A percentile compares a stretch with the other conserved stretches of the same genome.
phyloP scores from a whole-genome alignment of 2,797 vertebrate species.

The Rhabdomys pumilio region DNA sequence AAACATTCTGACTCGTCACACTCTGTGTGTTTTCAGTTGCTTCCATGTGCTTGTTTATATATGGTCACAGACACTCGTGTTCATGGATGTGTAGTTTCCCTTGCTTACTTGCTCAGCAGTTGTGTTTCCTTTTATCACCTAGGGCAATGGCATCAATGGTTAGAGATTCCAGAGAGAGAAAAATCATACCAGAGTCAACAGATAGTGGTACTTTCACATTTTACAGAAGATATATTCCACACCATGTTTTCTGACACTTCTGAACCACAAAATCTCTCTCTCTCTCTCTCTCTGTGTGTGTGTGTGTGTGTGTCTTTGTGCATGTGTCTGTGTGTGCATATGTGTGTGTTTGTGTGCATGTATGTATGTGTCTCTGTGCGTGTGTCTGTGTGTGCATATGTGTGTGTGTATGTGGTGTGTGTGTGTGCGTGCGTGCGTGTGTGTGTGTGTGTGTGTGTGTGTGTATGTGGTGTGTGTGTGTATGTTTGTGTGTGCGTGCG shows the following conservation, averaged over 20 bases:
- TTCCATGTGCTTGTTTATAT: neutral
- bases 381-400: no score
- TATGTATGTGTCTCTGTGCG: no score
- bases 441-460: neutral
- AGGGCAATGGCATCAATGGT: neutral
- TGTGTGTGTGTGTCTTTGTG: neutral
- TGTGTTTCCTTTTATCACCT: constrained; percentile 28
- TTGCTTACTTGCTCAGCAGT: neutral
- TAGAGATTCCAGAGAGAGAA: constrained; percentile 37
- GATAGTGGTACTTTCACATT: neutral
- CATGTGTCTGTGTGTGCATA: no score
- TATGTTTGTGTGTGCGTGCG: no score
- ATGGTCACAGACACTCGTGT: fast-evolving
- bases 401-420: no score
- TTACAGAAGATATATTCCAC: constrained; percentile 10
- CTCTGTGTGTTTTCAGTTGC: neutral
- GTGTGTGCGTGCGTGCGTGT: no score
- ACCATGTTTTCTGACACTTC: constrained; percentile 5
- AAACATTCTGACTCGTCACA: constrained; percentile 12
- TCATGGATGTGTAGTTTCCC: neutral
- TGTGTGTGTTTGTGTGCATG: no score
- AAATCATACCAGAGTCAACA: constrained; percentile 12
- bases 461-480: no score
- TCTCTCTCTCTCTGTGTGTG: neutral
- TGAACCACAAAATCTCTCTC: neutral